Percentiles rank a stretch among this genome's conserved stretches.
Evolutionary conservation across 2,888 invertebrate genomes (phyloP).

Genomic region (Mallateleia sp.): DNA sequence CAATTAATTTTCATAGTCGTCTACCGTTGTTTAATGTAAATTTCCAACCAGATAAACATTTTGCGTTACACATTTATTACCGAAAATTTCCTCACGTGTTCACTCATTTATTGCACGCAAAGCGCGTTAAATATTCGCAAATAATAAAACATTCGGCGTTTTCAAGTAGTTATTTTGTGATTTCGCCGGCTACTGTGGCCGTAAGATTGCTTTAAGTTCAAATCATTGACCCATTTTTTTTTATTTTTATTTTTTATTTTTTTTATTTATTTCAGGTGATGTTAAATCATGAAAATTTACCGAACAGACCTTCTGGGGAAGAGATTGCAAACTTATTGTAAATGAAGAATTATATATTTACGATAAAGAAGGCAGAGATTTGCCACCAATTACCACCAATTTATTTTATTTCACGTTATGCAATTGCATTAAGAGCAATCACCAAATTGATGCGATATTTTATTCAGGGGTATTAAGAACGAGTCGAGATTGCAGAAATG

Average conservation of each 20-base stretch:
- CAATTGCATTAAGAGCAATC: slow-evolving; percentile 29
- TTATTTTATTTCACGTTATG: slow-evolving; percentile 7
- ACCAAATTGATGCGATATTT: slow-evolving; percentile 40
- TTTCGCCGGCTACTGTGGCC: slow-evolving; percentile 4
- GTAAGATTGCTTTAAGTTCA: slow-evolving; percentile 33
- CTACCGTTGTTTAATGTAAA: slow-evolving; percentile 2
- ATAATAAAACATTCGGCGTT: slow-evolving; percentile 19
- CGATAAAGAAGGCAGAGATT: not conserved
- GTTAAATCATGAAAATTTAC: slow-evolving; percentile 18
- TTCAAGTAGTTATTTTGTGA: slow-evolving; percentile 4
- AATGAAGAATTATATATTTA: slow-evolving; percentile 6
- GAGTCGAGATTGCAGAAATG: slow-evolving; percentile 23
- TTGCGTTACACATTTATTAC: not conserved
- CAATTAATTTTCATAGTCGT: slow-evolving; percentile 9
- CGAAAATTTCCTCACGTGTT: not conserved
- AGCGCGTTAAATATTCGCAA: slow-evolving; percentile 15
- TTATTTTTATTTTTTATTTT: too few relatives aligned
- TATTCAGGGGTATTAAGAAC: slow-evolving; percentile 34
- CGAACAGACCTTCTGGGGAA: not conserved
- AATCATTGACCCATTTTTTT: slow-evolving; percentile 38
- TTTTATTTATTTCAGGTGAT: slow-evolving; percentile 22
- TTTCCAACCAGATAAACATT: slow-evolving; percentile 6
- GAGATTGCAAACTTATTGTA: not conserved
- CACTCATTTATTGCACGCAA: not conserved
- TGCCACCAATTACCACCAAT: slow-evolving; percentile 16